Conservation (phyloP, 2,113 vertebrate species). For the Crotalus horridus region DNA sequence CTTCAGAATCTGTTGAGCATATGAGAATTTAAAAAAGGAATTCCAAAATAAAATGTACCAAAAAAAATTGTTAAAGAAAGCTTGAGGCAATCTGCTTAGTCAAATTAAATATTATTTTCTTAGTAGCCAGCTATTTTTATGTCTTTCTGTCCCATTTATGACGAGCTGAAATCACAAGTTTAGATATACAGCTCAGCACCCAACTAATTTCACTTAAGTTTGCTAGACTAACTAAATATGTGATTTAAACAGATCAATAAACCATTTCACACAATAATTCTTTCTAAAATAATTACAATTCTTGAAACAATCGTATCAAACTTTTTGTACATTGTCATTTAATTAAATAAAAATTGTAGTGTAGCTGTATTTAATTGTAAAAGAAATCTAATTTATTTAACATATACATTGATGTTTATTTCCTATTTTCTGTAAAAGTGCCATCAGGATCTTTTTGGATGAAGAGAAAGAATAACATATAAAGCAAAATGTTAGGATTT, state of each 20-base stretch:
- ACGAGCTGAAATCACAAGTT: constrained; percentile 21
- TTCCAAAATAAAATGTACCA: constrained; percentile 76
- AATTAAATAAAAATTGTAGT: background rate
- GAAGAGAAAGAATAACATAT: background rate
- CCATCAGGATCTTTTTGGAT: background rate
- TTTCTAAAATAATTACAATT: background rate
- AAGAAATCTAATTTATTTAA: background rate
- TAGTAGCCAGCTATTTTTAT: constrained; percentile 59
- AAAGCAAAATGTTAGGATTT: background rate
- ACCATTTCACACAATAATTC: background rate
- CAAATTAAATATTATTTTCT: constrained; percentile 63
- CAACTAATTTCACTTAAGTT: background rate
- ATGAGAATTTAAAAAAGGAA: constrained; percentile 76
- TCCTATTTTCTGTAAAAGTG: background rate
- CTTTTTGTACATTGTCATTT: background rate
- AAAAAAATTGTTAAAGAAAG: constrained; percentile 60
- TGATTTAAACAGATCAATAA: background rate
- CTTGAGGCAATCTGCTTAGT: constrained; percentile 59
- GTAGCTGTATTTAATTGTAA: background rate
- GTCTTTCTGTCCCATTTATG: constrained; percentile 35
- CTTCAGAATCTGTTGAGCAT: constrained; percentile 89
- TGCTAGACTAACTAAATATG: constrained; percentile 33
- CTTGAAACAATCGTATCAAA: background rate
- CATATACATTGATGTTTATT: background rate
- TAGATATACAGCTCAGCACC: background rate